These are phyloP conservation scores for Atta cephalotes DNA, from an alignment of 1,140 invertebrate genomes.

Conservation along the genomic window DNA sequence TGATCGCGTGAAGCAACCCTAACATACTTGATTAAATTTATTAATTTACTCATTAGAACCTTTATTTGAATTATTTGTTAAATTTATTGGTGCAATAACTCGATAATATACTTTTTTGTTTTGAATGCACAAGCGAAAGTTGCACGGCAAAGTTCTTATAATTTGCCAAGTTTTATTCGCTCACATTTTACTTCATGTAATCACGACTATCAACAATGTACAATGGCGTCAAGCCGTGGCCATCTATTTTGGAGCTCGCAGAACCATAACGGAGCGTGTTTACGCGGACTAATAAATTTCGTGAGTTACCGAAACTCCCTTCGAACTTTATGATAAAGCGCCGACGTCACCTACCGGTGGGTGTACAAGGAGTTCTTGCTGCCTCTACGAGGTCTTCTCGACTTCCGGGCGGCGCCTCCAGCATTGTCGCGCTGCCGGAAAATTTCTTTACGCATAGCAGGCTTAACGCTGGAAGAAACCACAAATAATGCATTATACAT, in stretches of 20 bases:
- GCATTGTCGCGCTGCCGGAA: slow-evolving; percentile 79
- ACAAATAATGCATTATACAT: not conserved
- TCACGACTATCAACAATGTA: slow-evolving; percentile 14
- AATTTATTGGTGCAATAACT: not conserved
- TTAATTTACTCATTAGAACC: not conserved
- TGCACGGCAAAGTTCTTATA: not conserved
- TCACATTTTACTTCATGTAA: slow-evolving; percentile 6
- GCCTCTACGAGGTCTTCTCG: slow-evolving; percentile 83
- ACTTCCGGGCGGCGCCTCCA: slow-evolving; percentile 83
- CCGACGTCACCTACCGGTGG: slow-evolving; percentile 75
- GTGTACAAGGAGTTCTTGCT: slow-evolving; percentile 82
- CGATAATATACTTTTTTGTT: not conserved
- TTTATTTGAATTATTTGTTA: too few species aligned
- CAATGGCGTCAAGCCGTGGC: slow-evolving; percentile 16
- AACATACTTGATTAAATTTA: not conserved
- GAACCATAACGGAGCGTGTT: slow-evolving; percentile 17
- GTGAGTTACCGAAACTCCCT: slow-evolving; percentile 43
- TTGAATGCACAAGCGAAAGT: not conserved
- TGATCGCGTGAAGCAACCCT: not conserved
- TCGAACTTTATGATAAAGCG: slow-evolving; percentile 58
- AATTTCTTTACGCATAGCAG: slow-evolving; percentile 83
- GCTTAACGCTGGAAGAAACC: slow-evolving; percentile 79
- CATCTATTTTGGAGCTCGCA: slow-evolving; percentile 37
- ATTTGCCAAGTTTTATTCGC: slow-evolving; percentile 10
- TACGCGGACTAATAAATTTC: slow-evolving; percentile 37